These are phyloP conservation scores for Goniozus legneri DNA, from an alignment of 1,140 invertebrate species.

Conservation along the genomic window DNA sequence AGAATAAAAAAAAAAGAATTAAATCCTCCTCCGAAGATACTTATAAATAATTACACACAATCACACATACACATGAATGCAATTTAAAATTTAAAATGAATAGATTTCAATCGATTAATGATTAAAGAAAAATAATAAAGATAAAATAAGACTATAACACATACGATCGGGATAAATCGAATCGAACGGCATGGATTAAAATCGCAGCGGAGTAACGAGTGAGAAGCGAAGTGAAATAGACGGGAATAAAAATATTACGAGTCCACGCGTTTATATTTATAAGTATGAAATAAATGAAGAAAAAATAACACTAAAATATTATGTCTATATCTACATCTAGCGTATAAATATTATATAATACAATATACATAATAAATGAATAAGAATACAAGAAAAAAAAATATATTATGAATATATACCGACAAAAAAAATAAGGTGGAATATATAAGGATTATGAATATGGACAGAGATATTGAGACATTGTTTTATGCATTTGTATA, in stretches of 20 bases:
- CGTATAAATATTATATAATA: slow-evolving; percentile 30
- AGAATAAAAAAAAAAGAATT: too few relatives aligned
- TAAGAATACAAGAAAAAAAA: slow-evolving; percentile 27
- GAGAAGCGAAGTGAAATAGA: slow-evolving; percentile 20
- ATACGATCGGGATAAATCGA: too few relatives aligned
- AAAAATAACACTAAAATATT: slow-evolving; percentile 46
- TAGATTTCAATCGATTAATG: too few relatives aligned
- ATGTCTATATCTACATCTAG: slow-evolving; percentile 35
- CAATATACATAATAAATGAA: slow-evolving; percentile 43
- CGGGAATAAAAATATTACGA: slow-evolving; percentile 31
- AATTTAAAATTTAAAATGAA: too few relatives aligned
- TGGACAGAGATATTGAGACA: slow-evolving; percentile 30
- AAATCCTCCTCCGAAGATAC: too few relatives aligned
- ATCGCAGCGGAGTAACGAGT: not conserved
- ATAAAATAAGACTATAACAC: too few relatives aligned
- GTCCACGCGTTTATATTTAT: slow-evolving; percentile 48
- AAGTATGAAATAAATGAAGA: slow-evolving; percentile 29
- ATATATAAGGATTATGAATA: slow-evolving; percentile 24
- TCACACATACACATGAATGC: too few relatives aligned
- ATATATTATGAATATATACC: slow-evolving; percentile 23
- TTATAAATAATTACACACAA: too few relatives aligned
- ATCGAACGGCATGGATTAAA: too few relatives aligned
- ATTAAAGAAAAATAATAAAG: too few relatives aligned
- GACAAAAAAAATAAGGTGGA: slow-evolving; percentile 10
- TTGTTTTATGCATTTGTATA: slow-evolving; percentile 36